Conservation (phyloP, 2,113 vertebrate genomes). For the Otis tarda region DNA sequence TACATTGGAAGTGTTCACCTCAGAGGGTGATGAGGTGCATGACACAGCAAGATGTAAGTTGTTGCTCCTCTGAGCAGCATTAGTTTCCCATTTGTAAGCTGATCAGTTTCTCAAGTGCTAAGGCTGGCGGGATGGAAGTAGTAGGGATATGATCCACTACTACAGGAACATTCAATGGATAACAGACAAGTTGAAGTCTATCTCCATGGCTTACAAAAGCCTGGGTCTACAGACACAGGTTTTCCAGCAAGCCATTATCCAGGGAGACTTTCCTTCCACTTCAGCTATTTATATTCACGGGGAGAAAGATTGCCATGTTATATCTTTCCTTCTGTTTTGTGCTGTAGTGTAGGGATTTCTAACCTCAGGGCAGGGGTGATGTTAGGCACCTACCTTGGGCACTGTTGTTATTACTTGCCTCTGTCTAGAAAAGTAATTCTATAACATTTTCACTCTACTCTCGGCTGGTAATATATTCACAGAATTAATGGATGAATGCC, state of each 20-base stretch:
- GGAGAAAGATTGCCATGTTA: not conserved
- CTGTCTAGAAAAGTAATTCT: not conserved
- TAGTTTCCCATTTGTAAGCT: not conserved
- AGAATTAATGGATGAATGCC: not conserved
- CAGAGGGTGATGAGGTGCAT: accelerated
- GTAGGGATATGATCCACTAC: accelerated
- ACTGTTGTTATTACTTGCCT: not conserved
- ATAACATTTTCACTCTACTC: not conserved
- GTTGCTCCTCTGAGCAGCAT: not conserved
- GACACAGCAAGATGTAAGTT: not conserved
- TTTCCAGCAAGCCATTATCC: not conserved
- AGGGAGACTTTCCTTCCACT: not conserved
- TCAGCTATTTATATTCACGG: not conserved
- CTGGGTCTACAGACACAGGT: not conserved
- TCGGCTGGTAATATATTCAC: not conserved
- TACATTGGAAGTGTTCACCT: not conserved
- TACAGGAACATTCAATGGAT: not conserved
- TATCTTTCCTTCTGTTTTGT: not conserved
- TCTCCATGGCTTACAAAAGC: not conserved
- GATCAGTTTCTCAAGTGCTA: not conserved
- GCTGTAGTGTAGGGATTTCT: not conserved
- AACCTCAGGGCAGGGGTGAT: not conserved
- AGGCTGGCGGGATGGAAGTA: not conserved
- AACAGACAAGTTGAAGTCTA: not conserved
- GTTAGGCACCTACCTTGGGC: not conserved